Evolutionary conservation across 2,888 invertebrate species (phyloP), one percentile per base, ranked within the genome.

Genomic region (Drosophila peninsularis): DNA sequence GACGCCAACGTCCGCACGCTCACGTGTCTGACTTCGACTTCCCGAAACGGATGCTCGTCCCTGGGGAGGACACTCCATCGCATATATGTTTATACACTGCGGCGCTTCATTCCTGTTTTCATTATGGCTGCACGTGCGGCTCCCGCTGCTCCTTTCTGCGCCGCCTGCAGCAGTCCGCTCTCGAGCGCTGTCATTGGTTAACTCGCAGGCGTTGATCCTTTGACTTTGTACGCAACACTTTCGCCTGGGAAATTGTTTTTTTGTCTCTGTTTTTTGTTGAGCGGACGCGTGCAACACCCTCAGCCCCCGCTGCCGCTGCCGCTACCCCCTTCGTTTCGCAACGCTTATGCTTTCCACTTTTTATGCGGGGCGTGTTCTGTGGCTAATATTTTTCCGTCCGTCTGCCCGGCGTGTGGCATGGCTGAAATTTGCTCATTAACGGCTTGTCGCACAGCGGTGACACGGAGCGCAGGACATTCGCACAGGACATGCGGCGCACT

Each of bases 381-480:
- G 91, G 91, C 91, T 91, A 91, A 91, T 91, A 88, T 91, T 91
- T 83, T 83, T 90, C 90, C 91, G 89, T 90, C 90, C 91, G 89
- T 65, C 76, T 72, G 77, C 75, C 0, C 13, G 64, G 77, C 75
- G 69, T 37, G 74, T 58, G 64, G 68, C 77, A 68, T 69, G 70
- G 60, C 71, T 63, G 78, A 47, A 86, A 81, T 81, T 78, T 74
- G 72, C 78, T 85, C 85, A 87, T 88, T 89, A 88, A 82, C 75
- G 79, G 71, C 80, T 77, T 78, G 76, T 71, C 75, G 75, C 78
- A 78, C 75, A 71, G 67, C 71, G 21, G 63, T 65, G 73, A 58
- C 73, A 67, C 61, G 53, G 60, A 2, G 9, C 19, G 21, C 60
- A 54, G 65, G 44, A 44, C 47, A 17, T 49, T 50, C 41, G 53